These are phyloP conservation scores for Peromyscus leucopus DNA, from an alignment of 2,113 vertebrate species.

Conservation along the genomic window DNA sequence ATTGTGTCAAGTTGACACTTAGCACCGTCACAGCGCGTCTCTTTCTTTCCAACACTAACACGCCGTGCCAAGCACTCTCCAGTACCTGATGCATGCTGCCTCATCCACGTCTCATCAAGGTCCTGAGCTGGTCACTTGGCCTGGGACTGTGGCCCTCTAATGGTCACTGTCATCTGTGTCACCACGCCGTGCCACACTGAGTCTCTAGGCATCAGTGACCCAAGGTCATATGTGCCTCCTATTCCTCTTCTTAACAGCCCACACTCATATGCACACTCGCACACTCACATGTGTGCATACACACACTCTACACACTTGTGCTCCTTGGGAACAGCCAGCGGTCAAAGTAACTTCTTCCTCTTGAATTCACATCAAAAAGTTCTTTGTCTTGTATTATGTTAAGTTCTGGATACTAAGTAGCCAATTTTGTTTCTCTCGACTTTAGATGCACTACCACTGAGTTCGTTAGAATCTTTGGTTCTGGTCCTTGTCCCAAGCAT, in stretches of 20 bases:
- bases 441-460: not conserved
- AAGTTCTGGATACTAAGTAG: not conserved
- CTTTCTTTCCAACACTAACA: not conserved
- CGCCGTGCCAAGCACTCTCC: not conserved
- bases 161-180: not conserved
- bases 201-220: not conserved
- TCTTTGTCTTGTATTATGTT: not conserved
- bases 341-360: not conserved
- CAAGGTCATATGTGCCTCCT: not conserved
- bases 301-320: not conserved
- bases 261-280: not conserved
- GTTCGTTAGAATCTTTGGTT: not conserved
- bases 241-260: not conserved
- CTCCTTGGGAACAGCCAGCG: not conserved
- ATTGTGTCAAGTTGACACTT: not conserved
- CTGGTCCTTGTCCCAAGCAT: not conserved
- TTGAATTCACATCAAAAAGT: not conserved
- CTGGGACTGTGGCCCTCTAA: not conserved
- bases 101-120: not conserved
- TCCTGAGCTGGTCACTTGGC: not conserved
- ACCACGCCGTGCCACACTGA: accelerated
- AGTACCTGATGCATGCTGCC: not conserved
- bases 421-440: not conserved
- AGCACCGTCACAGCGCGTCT: not conserved
- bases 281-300: not conserved